Base-by-base conservation (phyloP, 2,888 invertebrate genomes). In the Mesodorylaimus sp. region DNA sequence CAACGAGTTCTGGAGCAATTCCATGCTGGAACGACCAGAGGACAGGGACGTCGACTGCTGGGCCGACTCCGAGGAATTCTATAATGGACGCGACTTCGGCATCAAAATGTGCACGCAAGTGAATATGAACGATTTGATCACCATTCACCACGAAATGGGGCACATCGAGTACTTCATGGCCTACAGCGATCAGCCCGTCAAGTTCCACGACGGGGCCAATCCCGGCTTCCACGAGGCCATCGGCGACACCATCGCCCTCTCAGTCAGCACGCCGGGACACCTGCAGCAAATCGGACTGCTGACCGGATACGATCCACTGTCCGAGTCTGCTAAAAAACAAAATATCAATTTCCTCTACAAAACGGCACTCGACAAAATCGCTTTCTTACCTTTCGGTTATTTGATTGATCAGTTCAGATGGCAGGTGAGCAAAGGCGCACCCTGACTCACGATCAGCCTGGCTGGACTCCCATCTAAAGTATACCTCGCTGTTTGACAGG, bases 91-190 rank as follows among this genome's bases (percentile, higher is more conserved):
- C 2, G 48, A 51, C 23, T 29, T 25, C 25, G 26, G 46, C 3
- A 43, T 43, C 27, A 24, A 26, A 24, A 43, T 43, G 44, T 43
- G 44, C 27, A 26, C 44, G 13, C 13, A 24, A 10, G 32, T 50
- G 1, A 81, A 79, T 54, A 83, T 84, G 78, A 81, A 83, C 57
- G 83, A 86, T 63, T 66, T 87, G 55, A 76, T 86, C 50, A 85
- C 84, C 0, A 81, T 83, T 0, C 87, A 88, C 60, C 88, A 88
- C 60, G 88, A 88, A 70, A 74, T 81, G 70, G 81, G 81, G 0
- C 81, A 81, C 56, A 74, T 81, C 32, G 75, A 80, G 45, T 81
- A 81, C 60, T 80, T 76, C 57, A 78, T 79, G 76, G 76, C 79
- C 0, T 84, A 83, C 62, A 78, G 77, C 60, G 69, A 79, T 54